phyloP scores from a whole-genome alignment of 2,888 invertebrate species.

The Oscheius myriophilus region DNA sequence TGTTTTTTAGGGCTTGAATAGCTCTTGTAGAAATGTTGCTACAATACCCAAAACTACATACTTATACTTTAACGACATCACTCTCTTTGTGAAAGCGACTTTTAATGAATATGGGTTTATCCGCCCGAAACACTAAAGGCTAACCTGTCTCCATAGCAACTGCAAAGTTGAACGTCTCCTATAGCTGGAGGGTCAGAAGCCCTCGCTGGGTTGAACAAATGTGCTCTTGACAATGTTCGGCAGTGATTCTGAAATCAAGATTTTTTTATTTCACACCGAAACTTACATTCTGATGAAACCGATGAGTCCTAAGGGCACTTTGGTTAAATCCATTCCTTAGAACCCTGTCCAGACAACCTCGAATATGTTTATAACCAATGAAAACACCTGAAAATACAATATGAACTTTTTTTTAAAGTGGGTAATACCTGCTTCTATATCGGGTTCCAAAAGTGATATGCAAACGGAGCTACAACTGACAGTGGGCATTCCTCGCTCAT shows the following conservation, averaged over 20 bases:
- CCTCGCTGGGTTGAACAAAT: slow-evolving; percentile 64
- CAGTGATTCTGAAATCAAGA: slow-evolving; percentile 47
- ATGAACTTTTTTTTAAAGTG: neutral
- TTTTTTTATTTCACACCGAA: neutral
- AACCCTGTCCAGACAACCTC: slow-evolving; percentile 68
- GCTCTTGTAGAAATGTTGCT: too few species aligned
- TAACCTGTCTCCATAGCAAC: slow-evolving; percentile 61
- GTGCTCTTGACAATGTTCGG: slow-evolving; percentile 57
- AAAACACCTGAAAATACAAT: slow-evolving; percentile 66
- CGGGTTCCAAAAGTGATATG: slow-evolving; percentile 64
- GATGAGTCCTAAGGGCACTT: slow-evolving; percentile 66
- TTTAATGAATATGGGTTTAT: too few species aligned
- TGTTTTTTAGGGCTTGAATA: too few species aligned
- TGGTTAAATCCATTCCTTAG: slow-evolving; percentile 69
- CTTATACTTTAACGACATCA: too few species aligned
- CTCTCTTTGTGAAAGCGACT: too few species aligned
- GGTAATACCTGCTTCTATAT: slow-evolving; percentile 66
- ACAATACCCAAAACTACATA: too few species aligned
- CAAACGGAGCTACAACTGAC: slow-evolving; percentile 59
- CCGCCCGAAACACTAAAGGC: too few species aligned
- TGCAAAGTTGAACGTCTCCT: slow-evolving; percentile 66
- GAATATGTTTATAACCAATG: slow-evolving; percentile 69
- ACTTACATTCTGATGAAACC: slow-evolving; percentile 62
- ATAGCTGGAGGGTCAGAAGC: slow-evolving; percentile 53
- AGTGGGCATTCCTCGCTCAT: slow-evolving; percentile 62